Conservation (phyloP, 2,797 vertebrate genomes). For the Meriones psammophilus region DNA sequence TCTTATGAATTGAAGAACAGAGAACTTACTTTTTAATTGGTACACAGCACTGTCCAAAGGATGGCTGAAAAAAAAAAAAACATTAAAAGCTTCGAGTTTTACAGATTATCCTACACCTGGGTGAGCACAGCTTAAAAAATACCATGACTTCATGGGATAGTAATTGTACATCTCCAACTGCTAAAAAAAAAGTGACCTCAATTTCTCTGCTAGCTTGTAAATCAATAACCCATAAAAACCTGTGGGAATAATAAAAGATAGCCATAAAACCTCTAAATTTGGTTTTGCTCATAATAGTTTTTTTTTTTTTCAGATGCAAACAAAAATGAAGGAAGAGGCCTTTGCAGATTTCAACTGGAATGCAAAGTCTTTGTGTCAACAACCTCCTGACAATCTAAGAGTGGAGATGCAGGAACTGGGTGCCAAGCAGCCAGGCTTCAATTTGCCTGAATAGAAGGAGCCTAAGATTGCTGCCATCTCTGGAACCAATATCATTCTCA, state of each 20-base stretch:
- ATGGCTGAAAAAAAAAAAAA: constrained; percentile 73
- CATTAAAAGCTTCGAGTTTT: constrained; percentile 64
- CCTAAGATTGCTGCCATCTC: not conserved
- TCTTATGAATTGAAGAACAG: constrained; percentile 47
- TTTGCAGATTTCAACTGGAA: constrained; percentile 58
- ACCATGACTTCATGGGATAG: constrained; percentile 73
- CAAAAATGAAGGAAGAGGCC: constrained; percentile 56
- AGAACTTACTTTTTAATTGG: constrained; percentile 72
- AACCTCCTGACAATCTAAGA: not conserved
- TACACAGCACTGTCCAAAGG: constrained; percentile 2
- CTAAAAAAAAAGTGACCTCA: constrained; percentile 72
- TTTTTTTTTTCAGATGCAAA: constrained; percentile 68
- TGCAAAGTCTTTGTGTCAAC: constrained; percentile 44
- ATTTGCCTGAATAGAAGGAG: constrained; percentile 42
- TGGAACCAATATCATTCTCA: constrained; percentile 41
- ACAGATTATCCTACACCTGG: constrained; percentile 67
- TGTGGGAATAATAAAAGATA: constrained; percentile 71
- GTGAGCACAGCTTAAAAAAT: constrained; percentile 72
- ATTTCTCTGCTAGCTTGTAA: constrained; percentile 79
- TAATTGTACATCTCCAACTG: constrained; percentile 70
- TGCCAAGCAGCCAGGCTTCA: not conserved
- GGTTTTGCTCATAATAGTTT: constrained; percentile 72
- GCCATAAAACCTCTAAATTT: constrained; percentile 72
- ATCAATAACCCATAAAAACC: constrained; percentile 82
- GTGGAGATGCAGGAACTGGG: not conserved